A percentile compares a stretch with the other conserved stretches of the same genome.
phyloP scores from a whole-genome alignment of 2,113 vertebrate species.

The Limanda limanda region DNA sequence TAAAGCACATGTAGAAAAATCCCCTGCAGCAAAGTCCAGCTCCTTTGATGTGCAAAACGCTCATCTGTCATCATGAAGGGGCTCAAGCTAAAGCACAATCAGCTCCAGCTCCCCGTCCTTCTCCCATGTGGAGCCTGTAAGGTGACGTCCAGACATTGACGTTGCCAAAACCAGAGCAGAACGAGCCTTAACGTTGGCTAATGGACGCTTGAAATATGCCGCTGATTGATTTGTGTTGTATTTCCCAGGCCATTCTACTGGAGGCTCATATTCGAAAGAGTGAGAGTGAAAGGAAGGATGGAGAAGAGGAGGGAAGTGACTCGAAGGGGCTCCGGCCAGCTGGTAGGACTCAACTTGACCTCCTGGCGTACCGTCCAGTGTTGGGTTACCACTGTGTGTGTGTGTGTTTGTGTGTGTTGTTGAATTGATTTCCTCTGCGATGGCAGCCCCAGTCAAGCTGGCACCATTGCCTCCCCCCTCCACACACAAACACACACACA shows the following conservation, averaged over 20 bases:
- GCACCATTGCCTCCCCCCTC: constrained; percentile 86
- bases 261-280: constrained; percentile 11
- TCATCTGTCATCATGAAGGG: constrained; percentile 38
- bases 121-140: constrained; percentile 35
- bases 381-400: constrained; percentile 86
- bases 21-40: background rate
- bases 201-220: constrained; percentile 74
- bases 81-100: constrained; percentile 29
- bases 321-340: constrained; percentile 70
- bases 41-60: constrained; percentile 6
- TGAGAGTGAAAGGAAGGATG: constrained; percentile 16
- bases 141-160: constrained; percentile 62
- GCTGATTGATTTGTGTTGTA: constrained; percentile 80
- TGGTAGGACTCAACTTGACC: constrained; percentile 84
- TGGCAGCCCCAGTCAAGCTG: constrained; percentile 96
- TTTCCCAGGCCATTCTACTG: constrained; percentile 50
- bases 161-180: constrained; percentile 36
- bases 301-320: constrained; percentile 58
- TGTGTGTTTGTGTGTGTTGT: constrained; percentile 64
- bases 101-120: background rate
- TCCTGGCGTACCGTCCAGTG: constrained; percentile 72
- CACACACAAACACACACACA: constrained; percentile 63
- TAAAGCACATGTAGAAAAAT: background rate
- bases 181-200: constrained; percentile 70
- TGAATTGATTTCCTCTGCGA: constrained; percentile 95